Conservation (phyloP, 2,888 invertebrate genomes). For the Eurytoma adleriae region DNA sequence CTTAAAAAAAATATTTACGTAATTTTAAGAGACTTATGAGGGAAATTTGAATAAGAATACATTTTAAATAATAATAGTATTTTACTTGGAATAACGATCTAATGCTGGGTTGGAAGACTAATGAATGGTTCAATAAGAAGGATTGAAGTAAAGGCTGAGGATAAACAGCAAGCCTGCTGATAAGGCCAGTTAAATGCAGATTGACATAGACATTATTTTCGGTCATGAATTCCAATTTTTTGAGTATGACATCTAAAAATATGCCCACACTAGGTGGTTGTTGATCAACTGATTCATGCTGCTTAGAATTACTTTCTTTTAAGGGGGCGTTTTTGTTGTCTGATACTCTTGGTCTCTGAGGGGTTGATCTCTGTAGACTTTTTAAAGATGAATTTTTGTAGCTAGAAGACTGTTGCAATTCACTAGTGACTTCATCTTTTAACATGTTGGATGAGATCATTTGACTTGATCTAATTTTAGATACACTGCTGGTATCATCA, state of each 20-base stretch:
- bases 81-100: constrained; percentile 92
- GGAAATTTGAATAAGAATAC: constrained; percentile 30
- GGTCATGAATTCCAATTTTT: constrained; percentile 89
- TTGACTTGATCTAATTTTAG: constrained; percentile 20
- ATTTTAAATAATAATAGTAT: not conserved
- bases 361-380: constrained; percentile 8
- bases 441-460: not conserved
- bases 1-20: constrained; percentile 72
- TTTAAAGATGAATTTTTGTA: not conserved
- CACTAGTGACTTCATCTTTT: constrained; percentile 55
- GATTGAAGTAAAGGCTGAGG: constrained; percentile 93
- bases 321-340: constrained; percentile 29
- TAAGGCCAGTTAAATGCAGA: constrained; percentile 90
- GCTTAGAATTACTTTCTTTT: constrained; percentile 15
- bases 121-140: constrained; percentile 89
- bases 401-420: constrained; percentile 51
- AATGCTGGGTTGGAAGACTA: constrained; percentile 92
- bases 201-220: constrained; percentile 91
- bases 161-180: constrained; percentile 90
- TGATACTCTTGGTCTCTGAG: constrained; percentile 54
- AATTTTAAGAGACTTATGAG: constrained; percentile 24
- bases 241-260: constrained; percentile 88
- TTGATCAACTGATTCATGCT: constrained; percentile 65
- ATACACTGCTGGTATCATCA: constrained; percentile 64
- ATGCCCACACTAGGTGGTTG: constrained; percentile 74